Conservation (phyloP, 2,113 vertebrate species). For the Balaeniceps rex region DNA sequence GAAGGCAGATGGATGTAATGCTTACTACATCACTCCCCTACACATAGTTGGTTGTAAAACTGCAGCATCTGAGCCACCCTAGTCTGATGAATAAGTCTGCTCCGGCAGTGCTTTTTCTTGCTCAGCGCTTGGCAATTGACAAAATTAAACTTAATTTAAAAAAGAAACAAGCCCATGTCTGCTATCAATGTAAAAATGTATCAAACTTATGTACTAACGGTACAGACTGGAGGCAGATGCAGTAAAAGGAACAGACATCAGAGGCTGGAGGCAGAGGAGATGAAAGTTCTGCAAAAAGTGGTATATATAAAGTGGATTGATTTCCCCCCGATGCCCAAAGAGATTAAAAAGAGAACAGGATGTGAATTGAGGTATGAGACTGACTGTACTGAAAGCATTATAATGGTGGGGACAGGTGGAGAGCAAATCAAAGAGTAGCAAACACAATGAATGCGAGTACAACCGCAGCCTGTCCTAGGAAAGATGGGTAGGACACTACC, state of each 20-base stretch:
- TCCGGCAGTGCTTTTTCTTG: neutral
- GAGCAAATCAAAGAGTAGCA: neutral
- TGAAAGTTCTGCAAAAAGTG: neutral
- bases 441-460: rapidly evolving
- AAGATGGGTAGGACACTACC: neutral
- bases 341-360: neutral
- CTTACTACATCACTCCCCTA: neutral
- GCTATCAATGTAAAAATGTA: neutral
- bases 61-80: neutral
- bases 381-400: neutral
- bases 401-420: neutral
- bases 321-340: neutral
- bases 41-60: neutral
- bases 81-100: neutral
- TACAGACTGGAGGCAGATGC: neutral
- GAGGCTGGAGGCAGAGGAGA: neutral
- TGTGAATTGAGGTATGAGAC: neutral
- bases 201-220: neutral
- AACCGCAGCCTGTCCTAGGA: neutral
- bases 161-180: neutral
- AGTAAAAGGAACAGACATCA: neutral
- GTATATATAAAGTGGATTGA: neutral
- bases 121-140: neutral
- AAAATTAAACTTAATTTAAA: neutral
- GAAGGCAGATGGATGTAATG: neutral